A percentile compares a stretch with the other conserved stretches of the same genome.
phyloP scores from a whole-genome alignment of 1,140 invertebrate species.

The Magallana angulata region DNA sequence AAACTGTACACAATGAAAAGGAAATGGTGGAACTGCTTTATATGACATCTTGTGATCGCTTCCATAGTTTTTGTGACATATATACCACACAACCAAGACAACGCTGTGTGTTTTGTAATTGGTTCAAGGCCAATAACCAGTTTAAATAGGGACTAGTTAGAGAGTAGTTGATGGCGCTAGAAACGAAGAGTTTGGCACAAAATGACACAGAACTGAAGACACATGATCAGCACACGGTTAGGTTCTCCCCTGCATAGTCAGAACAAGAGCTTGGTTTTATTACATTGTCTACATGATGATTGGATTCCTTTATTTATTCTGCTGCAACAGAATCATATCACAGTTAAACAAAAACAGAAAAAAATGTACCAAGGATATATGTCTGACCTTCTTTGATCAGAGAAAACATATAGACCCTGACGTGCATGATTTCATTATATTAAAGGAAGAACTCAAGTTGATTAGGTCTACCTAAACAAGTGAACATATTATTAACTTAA shows the following conservation, averaged over 20 bases:
- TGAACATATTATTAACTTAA: too few relatives aligned
- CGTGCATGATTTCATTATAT: background rate
- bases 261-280: background rate
- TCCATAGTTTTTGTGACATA: background rate
- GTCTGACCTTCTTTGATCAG: background rate
- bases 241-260: background rate
- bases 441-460: background rate
- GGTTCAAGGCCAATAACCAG: background rate
- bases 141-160: slow-evolving; percentile 11
- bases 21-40: slow-evolving; percentile 10
- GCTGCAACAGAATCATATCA: slow-evolving; percentile 6
- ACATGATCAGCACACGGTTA: background rate
- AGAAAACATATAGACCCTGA: background rate
- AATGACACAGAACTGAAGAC: slow-evolving; percentile 8
- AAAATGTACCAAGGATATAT: background rate
- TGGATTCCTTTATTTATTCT: background rate
- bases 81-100: background rate
- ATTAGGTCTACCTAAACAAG: background rate
- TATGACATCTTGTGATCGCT: background rate
- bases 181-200: slow-evolving; percentile 15
- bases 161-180: background rate
- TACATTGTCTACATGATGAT: background rate
- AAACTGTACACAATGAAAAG: background rate
- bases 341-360: slow-evolving; percentile 13
- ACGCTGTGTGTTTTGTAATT: background rate